Percentiles rank a stretch among this genome's conserved stretches.
Evolutionary conservation across 2,113 vertebrate species (phyloP).

Genomic region (Zapornia atra): DNA sequence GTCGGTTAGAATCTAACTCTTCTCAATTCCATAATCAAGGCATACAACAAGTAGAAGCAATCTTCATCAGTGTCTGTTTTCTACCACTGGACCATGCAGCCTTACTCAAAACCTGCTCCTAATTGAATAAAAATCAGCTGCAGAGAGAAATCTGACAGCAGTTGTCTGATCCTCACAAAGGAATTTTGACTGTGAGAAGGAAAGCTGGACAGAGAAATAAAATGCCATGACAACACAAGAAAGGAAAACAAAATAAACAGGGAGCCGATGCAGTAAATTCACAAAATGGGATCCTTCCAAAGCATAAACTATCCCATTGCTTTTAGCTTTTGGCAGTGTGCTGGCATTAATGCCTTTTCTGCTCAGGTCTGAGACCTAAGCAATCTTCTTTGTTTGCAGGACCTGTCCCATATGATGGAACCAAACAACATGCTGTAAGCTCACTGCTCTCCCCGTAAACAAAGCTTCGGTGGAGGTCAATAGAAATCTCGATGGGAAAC

Average conservation of each 20-base stretch:
- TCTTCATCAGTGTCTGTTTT: background rate
- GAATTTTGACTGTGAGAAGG: background rate
- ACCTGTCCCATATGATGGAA: background rate
- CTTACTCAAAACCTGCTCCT: background rate
- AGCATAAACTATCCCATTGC: background rate
- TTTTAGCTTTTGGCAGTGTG: background rate
- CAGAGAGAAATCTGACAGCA: background rate
- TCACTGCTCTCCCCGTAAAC: background rate
- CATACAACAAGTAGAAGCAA: background rate
- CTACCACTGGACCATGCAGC: background rate
- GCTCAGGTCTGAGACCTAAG: background rate
- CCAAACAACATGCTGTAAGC: background rate
- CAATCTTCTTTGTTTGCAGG: background rate
- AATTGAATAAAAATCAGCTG: background rate
- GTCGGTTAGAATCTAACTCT: background rate
- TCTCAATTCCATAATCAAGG: background rate
- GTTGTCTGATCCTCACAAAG: background rate
- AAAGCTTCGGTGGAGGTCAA: background rate
- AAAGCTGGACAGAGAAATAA: background rate
- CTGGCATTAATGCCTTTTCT: background rate
- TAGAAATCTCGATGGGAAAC: constrained; percentile 7
- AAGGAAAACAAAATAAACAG: background rate
- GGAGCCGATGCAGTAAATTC: background rate
- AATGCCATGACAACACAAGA: background rate
- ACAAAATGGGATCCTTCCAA: background rate